Evolutionary conservation across 2,113 vertebrate species (phyloP), one percentile per base, ranked within the genome.

Genomic region (Ictalurus furcatus): DNA sequence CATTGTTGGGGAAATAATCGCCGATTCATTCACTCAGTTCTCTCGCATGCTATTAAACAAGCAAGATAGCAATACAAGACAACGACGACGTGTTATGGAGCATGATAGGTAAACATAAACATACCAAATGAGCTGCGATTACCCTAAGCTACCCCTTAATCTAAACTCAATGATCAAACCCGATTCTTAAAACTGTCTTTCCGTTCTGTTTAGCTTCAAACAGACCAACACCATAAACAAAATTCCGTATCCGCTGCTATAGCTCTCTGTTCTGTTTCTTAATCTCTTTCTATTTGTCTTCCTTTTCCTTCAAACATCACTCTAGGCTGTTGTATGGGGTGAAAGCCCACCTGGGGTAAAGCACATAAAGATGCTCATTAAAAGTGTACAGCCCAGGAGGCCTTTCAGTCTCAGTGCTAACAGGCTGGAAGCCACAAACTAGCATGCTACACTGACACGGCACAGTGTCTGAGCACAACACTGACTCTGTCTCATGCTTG

Each of bases 341-440:
- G 37, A 88, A 84, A 91, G 90, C 90, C 92, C 87, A 92, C 92
- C 79, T 80, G 85, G 90, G 93, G 92, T 93, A 92, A 91, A 89
- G 93, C 90, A 85, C 91, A 92, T 92, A 93, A 90, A 92, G 92
- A 87, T 91, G 88, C 93, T 94, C 94, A 94, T 95, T 95, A 94
- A 93, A 94, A 94, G 85, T 87, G 87, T 71, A 65, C 79, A 56
- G 54, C 87, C 86, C 63, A 74, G 40, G 65, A 88, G 67, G 37
- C 79, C 80, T 84, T 74, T 74, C 67, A 61, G 67, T 37, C 54
- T 84, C 37, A 12, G 12, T 44, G 82, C 81, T 84, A 82, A 88
- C 87, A 74, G 87, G 67, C 86, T 86, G 90, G 89, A 91, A 94
- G 81, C 88, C 86, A 89, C 90, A 92, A 92, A 93, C 93, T 88